A percentile compares a stretch with the other conserved stretches of the same genome.
Evolutionary conservation across 2,113 vertebrate genomes (phyloP).

Genomic region (Ophiodon elongatus): DNA sequence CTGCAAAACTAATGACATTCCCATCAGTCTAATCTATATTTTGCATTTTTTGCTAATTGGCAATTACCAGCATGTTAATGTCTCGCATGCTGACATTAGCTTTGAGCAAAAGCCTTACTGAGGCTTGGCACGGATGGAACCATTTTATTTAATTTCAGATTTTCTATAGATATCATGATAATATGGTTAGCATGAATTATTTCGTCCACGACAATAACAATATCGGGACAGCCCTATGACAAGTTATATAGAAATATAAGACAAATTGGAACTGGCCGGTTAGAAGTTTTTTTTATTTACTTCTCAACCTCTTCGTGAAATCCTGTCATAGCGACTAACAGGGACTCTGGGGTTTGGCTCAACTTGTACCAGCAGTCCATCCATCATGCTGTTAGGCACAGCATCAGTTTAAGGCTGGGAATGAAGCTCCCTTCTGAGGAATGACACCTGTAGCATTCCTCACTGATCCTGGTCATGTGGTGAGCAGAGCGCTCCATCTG

Average conservation of each 20-base stretch:
- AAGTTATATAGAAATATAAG: neutral
- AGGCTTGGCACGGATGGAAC: no score
- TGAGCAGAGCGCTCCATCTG: neutral
- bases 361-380: neutral
- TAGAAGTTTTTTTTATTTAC: neutral
- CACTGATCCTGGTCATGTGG: slow-evolving; percentile 2
- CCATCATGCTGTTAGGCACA: neutral
- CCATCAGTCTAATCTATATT: neutral
- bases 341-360: neutral
- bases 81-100: neutral
- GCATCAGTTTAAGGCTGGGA: neutral
- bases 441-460: neutral
- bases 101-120: neutral
- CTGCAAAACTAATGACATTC: neutral
- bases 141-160: no score
- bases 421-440: neutral
- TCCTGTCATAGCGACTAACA: neutral
- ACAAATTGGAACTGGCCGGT: neutral
- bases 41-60: neutral
- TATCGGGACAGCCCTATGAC: neutral
- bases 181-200: no score
- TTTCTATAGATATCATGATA: no score
- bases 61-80: no score
- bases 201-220: neutral
- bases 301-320: neutral